Base-by-base conservation (phyloP, 92 coral and sea anemone genomes). In the Epizoanthus fatuus region DNA sequence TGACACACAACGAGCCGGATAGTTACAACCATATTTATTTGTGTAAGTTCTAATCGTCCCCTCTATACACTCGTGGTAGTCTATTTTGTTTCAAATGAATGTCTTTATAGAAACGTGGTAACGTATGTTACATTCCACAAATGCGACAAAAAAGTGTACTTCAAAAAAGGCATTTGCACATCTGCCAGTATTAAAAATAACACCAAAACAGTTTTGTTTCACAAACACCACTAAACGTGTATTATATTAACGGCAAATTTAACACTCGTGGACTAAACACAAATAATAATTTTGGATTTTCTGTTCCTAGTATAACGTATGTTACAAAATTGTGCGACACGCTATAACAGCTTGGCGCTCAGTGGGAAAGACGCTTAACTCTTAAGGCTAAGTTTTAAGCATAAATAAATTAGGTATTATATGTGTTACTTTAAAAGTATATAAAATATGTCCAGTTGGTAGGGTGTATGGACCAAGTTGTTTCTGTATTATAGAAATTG, bases 301-400 rank as follows among this genome's bases (percentile, higher is more conserved):
- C 47, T 14, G 17, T 4, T 16, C 45, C 52, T 12, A 44, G 74
- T 69, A 69, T 69, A 69, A 42, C n/a, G 74, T 44, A 42, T 69
- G 74, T 42, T 69, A 42, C 56, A 69, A 69, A 44, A 44, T n/a
- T 69, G 74, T 69, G 56, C 56, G 74, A 69, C 72, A 67, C 52
- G 52, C 5, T 65, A 29, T 67, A 45, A 38, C 42, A 17, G 11
- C 52, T 35, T 6, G 32, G 32, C 1, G 72, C 53, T 67, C 40
- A 11, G 53, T 38, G 20, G 25, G 72, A 25, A 29, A 67, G 52
- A 39, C 14, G 45, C 40, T 67, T 67, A 20, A 39, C 14, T 19
- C 40, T 67, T 67, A 20, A 39, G 25, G 17, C 19, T 25, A 67
- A 35, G 22, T 44, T 69, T 69, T 40, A 69, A 40, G 53, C 13